Evolutionary conservation across 2,888 invertebrate genomes (phyloP).

Genomic region (Kryphioiulus occultus): DNA sequence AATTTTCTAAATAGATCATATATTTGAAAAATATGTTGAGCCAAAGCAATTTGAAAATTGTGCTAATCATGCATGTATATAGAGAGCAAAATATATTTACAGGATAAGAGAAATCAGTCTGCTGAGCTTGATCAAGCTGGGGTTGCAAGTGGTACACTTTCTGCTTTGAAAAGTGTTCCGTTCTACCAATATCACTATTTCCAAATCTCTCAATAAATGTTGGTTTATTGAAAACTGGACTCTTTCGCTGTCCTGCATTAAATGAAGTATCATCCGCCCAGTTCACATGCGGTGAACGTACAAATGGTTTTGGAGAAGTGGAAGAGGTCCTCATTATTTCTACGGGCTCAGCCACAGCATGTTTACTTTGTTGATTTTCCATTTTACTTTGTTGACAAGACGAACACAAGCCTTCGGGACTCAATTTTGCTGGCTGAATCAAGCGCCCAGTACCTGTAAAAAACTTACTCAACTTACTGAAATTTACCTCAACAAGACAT

Average conservation of each 20-base stretch:
- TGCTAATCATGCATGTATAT: too few species aligned
- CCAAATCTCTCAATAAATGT: constrained; percentile 24
- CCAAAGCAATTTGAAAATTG: too few species aligned
- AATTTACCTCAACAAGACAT: not conserved
- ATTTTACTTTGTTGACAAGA: not conserved
- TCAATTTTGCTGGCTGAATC: not conserved
- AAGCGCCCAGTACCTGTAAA: not conserved
- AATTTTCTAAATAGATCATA: too few species aligned
- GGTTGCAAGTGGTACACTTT: not conserved
- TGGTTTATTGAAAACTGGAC: constrained; percentile 16
- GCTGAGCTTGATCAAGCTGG: constrained; percentile 22
- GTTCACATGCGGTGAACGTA: not conserved
- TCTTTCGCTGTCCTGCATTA: not conserved
- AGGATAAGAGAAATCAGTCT: not conserved
- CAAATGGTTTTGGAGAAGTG: not conserved
- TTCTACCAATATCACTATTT: not conserved
- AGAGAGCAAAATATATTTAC: not conserved
- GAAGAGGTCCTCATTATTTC: not conserved
- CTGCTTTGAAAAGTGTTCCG: not conserved
- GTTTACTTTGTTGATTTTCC: not conserved
- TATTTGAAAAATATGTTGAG: too few species aligned
- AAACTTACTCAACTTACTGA: too few species aligned
- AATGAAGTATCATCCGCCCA: not conserved
- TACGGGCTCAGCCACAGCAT: not conserved
- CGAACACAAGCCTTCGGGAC: not conserved